These are phyloP conservation scores for Nemotelus pantherinus DNA, from an alignment of 2,888 invertebrate species.

Conservation along the genomic window DNA sequence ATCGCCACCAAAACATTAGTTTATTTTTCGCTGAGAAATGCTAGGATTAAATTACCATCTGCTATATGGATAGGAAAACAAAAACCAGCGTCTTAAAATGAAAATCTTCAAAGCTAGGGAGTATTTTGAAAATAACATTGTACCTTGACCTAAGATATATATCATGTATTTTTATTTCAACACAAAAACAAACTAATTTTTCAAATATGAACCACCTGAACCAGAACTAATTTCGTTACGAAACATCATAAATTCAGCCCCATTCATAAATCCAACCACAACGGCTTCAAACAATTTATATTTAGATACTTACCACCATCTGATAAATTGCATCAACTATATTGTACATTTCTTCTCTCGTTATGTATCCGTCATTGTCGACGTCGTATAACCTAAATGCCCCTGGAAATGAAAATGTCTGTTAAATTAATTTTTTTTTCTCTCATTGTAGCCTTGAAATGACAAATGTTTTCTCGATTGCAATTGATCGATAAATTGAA, in stretches of 20 bases:
- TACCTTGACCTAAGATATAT: too few species aligned
- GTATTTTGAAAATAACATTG: too few species aligned
- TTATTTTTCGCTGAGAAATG: too few species aligned
- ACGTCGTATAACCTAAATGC: constrained; percentile 95
- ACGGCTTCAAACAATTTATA: neutral
- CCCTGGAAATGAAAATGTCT: constrained; percentile 72
- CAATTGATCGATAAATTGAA: constrained; percentile 28
- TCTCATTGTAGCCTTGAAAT: neutral
- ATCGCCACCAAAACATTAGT: too few species aligned
- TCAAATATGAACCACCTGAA: too few species aligned
- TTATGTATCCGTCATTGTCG: constrained; percentile 95
- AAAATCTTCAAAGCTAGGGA: too few species aligned
- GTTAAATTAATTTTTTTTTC: constrained; percentile 42
- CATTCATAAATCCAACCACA: too few species aligned
- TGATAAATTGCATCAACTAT: constrained; percentile 98
- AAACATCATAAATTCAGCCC: too few species aligned
- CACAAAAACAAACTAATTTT: too few species aligned
- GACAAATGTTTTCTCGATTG: constrained; percentile 25
- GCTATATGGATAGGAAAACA: neutral
- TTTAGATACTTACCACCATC: constrained; percentile 88
- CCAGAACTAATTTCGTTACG: too few species aligned
- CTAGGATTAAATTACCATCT: neutral
- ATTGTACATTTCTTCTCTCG: constrained; percentile 95
- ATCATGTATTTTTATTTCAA: too few species aligned
- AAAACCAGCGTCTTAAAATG: neutral